Conservation (phyloP, 2,113 vertebrate genomes). For the Octodon degus region DNA sequence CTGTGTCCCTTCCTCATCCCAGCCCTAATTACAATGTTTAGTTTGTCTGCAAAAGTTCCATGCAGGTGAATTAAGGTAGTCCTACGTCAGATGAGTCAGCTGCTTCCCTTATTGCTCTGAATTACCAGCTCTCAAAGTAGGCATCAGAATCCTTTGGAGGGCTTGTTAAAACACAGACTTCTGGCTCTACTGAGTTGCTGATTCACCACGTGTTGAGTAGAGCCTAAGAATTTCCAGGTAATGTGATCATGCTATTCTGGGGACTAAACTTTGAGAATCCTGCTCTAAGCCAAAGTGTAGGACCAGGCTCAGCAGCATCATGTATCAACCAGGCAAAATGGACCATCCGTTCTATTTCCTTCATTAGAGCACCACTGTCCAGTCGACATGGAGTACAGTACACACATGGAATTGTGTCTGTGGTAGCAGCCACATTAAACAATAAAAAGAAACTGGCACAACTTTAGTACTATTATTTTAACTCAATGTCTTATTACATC, state of each 20-base stretch:
- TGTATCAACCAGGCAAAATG: not conserved
- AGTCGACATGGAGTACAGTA: not conserved
- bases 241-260: not conserved
- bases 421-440: not conserved
- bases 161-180: not conserved
- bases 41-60: not conserved
- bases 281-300: not conserved
- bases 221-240: not conserved
- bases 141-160: not conserved
- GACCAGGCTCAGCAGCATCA: not conserved
- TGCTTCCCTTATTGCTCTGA: not conserved
- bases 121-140: not conserved
- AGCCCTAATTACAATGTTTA: not conserved
- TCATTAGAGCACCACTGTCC: not conserved
- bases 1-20: not conserved
- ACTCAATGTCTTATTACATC: not conserved
- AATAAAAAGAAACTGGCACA: not conserved
- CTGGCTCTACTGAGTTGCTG: not conserved
- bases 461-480: not conserved
- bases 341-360: not conserved
- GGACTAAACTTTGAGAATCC: not conserved
- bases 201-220: not conserved
- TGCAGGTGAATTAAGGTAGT: not conserved
- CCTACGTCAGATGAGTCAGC: not conserved
- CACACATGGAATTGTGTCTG: not conserved